These are phyloP conservation scores for Astreopora myriophthalma DNA, from an alignment of 64 coral and sea anemone species.

Conservation along the genomic window DNA sequence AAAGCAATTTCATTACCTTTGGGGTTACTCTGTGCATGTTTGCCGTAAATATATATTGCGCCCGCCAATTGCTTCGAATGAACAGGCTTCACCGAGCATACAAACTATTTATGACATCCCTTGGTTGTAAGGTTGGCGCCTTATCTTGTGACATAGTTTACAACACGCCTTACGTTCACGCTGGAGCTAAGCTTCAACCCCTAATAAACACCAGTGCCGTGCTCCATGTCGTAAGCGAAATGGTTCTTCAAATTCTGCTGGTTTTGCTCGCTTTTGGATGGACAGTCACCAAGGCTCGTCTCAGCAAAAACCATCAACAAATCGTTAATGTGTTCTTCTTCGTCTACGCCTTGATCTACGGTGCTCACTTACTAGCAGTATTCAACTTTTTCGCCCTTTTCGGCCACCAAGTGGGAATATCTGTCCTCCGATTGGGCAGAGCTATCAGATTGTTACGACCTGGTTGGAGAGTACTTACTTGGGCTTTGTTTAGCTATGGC, in stretches of 20 bases:
- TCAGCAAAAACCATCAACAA: not conserved
- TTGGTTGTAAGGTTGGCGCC: constrained; percentile 51
- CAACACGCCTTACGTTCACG: not conserved
- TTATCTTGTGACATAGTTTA: constrained; percentile 40
- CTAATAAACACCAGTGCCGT: constrained; percentile 1
- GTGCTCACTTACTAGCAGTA: constrained; percentile 34
- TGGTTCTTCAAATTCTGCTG: constrained; percentile 48
- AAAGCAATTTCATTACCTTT: constrained; percentile 11
- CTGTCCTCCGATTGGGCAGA: not conserved
- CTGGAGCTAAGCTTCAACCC: not conserved
- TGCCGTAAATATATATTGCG: not conserved
- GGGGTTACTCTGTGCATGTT: not conserved
- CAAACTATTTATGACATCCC: constrained; percentile 57
- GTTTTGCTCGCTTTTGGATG: constrained; percentile 75
- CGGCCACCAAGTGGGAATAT: not conserved
- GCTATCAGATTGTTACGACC: too few species aligned
- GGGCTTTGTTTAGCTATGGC: constrained; percentile 49
- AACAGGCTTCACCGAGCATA: constrained; percentile 62
- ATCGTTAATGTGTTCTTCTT: constrained; percentile 56
- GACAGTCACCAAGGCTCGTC: constrained; percentile 64
- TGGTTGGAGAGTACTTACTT: constrained; percentile 23
- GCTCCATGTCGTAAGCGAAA: constrained; percentile 59
- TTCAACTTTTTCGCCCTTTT: not conserved
- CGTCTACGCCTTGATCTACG: constrained; percentile 47
- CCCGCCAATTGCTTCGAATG: constrained; percentile 1